Evolutionary conservation across 1,140 invertebrate genomes (phyloP), one percentile per base, ranked within the genome.

Genomic region (Drosophila ogumai): DNA sequence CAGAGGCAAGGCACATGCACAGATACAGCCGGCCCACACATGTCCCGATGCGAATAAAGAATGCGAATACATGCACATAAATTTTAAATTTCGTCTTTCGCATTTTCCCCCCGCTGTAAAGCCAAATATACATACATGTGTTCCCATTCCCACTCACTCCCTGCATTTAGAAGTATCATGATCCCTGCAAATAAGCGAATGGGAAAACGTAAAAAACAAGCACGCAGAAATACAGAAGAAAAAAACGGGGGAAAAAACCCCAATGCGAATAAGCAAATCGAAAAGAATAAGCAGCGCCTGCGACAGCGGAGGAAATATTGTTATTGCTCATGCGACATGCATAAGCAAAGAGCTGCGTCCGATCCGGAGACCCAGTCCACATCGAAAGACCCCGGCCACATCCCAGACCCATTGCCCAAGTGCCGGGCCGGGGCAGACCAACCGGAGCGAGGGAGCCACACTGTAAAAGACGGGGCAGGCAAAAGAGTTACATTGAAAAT

Each of bases 321-420:
- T 90, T 84, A 90, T 90, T 80, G 75, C 76, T 61, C 82, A 90
- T 90, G 87, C 77, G 88, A 88, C 87, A 73, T 87, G 87, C 77
- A 90, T 90, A 91, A 82, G 74, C 78, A 90, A 80, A 78, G 65
- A 85, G 76, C 69, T 64, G 60, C 59, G 54, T 36, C 44, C 59
- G 50, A 40, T 34, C 40, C 32, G 43, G 32, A 40, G 28, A 25
- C 19, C 36, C 36, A 38, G 65, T 19, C 65, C 58, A 31, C 17
- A 22, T 34, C 38, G 28, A 31, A 22, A 15, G 61, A 28, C 40
- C 36, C 28, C 47, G 19, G 13, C 28, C 47, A 49, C 31, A 17
- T 13, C 59, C 34, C 15, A 43, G 58, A n/a, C 43, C 56, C 34
- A 64, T 22, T 63, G 13, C 65, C 58, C 65, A 67, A 68, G 36